A percentile compares a stretch with the other conserved stretches of the same genome.
Conservation (phyloP, 2,113 vertebrate genomes). For the Echinops telfairi region DNA sequence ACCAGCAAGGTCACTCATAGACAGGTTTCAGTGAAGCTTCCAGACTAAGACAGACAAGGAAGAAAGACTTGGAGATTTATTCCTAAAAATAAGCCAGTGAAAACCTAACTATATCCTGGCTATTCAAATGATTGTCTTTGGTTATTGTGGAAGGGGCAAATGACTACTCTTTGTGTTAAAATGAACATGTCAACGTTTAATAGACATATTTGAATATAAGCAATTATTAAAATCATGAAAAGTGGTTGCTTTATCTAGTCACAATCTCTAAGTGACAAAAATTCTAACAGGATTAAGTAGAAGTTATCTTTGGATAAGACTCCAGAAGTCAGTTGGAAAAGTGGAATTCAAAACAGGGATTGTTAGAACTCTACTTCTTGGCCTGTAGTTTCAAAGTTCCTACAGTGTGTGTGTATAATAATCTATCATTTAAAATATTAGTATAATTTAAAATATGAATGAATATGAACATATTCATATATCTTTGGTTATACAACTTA, state of each 20-base stretch:
- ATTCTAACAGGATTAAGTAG: background rate
- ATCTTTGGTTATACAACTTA: background rate
- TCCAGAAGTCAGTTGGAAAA: background rate
- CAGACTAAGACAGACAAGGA: background rate
- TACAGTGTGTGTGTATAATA: background rate
- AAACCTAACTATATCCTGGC: background rate
- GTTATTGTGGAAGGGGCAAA: background rate
- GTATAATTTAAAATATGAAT: background rate
- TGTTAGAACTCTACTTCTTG: background rate
- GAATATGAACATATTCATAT: background rate
- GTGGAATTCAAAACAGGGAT: constrained; percentile 18
- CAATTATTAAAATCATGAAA: background rate
- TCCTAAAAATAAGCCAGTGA: background rate
- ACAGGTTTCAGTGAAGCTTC: background rate
- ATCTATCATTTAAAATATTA: background rate
- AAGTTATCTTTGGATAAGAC: background rate
- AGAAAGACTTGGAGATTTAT: background rate
- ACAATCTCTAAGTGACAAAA: constrained; percentile 21
- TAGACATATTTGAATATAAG: background rate
- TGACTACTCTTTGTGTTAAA: constrained; percentile 36
- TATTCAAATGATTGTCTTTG: constrained; percentile 7
- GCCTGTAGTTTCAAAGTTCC: background rate
- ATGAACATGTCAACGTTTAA: background rate
- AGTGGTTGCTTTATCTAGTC: background rate
- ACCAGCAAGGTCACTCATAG: background rate